phyloP scores from a whole-genome alignment of 2,797 vertebrate species.

The Muscicapa comitata region DNA sequence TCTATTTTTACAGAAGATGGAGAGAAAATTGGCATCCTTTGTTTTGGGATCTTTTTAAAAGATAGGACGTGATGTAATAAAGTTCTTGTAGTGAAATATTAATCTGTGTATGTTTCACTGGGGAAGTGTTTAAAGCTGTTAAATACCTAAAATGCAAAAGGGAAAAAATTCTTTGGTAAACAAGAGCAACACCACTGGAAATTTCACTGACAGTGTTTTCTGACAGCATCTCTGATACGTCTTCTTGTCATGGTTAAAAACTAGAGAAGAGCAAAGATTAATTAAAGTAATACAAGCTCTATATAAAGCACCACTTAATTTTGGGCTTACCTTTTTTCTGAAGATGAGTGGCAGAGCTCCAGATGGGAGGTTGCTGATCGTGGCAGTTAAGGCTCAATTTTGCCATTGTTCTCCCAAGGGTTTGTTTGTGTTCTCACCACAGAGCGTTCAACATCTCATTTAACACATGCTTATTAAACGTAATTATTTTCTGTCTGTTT shows the following conservation, averaged over 20 bases:
- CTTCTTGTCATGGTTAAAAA: background rate
- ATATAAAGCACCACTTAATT: background rate
- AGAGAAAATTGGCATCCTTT: background rate
- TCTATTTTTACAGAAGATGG: background rate
- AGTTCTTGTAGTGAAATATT: background rate
- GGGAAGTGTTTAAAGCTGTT: background rate
- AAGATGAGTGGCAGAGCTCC: background rate
- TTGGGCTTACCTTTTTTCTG: background rate
- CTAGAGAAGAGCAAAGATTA: background rate
- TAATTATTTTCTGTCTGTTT: background rate
- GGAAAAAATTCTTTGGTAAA: background rate
- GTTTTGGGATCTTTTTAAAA: background rate
- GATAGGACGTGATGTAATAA: background rate
- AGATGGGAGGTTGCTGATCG: background rate
- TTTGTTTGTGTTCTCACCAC: background rate
- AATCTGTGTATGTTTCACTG: background rate
- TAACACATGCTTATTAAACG: background rate
- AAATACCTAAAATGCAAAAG: background rate
- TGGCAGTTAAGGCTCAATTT: background rate
- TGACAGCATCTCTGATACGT: background rate
- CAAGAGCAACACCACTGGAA: background rate
- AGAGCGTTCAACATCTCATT: background rate
- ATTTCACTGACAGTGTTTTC: background rate
- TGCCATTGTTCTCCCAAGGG: background rate
- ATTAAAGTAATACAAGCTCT: background rate